Percentiles rank a stretch among this genome's conserved stretches.
phyloP scores from a whole-genome alignment of 2,797 vertebrate genomes.

The Aldrovandia affinis region DNA sequence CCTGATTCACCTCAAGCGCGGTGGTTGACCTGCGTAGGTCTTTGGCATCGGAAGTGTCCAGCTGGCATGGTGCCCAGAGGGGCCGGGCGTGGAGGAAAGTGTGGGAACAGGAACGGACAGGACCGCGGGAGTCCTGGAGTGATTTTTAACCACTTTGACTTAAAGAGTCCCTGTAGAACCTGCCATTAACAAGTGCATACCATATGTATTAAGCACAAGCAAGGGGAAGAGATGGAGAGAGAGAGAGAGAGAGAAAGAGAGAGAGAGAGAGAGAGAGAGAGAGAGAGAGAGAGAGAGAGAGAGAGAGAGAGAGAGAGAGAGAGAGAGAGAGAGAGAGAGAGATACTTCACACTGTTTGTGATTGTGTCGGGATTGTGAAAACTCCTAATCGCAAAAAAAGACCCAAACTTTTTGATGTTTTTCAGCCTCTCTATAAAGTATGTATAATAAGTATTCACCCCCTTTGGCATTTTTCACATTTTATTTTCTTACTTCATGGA shows the following conservation, averaged over 20 bases:
- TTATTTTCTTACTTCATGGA: too few species aligned
- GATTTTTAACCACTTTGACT: conserved; percentile 32
- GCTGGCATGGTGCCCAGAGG: conserved; percentile 56
- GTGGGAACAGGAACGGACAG: conserved; percentile 56
- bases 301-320: background rate
- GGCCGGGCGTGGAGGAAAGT: conserved; percentile 48
- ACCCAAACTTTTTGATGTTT: background rate
- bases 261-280: background rate
- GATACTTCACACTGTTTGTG: background rate
- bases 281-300: background rate
- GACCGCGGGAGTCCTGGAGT: conserved; percentile 46
- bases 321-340: background rate
- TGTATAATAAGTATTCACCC: too few species aligned
- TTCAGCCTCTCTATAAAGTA: too few species aligned
- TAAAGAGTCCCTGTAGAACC: conserved; percentile 38
- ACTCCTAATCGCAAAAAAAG: background rate
- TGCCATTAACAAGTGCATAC: conserved; percentile 35
- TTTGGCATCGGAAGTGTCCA: conserved; percentile 51
- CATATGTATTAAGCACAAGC: conserved; percentile 41
- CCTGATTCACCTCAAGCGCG: conserved; percentile 46
- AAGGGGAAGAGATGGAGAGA: conserved; percentile 21
- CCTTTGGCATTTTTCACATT: too few species aligned
- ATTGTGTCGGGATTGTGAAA: too few species aligned
- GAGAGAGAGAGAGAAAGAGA: background rate
- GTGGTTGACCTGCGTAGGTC: conserved; percentile 37